These are phyloP conservation scores for Ceratina australensis DNA, from an alignment of 1,140 invertebrate genomes.

Conservation along the genomic window DNA sequence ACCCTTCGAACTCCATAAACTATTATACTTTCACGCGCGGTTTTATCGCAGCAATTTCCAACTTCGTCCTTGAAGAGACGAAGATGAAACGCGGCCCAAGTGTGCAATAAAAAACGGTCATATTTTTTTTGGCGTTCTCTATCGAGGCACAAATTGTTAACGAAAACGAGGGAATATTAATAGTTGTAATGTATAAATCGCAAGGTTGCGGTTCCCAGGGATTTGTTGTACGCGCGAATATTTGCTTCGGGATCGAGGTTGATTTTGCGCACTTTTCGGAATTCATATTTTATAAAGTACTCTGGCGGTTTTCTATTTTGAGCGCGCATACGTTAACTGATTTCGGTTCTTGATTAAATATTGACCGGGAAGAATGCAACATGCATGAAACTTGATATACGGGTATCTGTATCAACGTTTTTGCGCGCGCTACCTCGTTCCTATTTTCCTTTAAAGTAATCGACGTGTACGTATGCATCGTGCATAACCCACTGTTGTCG, in stretches of 20 bases:
- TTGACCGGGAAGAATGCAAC: neutral
- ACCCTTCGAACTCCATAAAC: conserved; percentile 52
- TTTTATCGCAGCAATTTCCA: conserved; percentile 49
- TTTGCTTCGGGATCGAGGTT: no score
- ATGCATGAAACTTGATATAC: neutral
- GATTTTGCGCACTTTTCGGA: neutral
- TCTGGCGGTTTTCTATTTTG: neutral
- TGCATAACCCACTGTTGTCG: neutral
- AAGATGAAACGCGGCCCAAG: conserved; percentile 5
- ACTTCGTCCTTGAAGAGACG: conserved; percentile 25
- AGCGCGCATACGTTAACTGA: neutral
- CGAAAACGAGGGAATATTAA: no score
- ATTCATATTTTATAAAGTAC: conserved; percentile 17
- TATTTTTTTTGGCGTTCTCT: no score
- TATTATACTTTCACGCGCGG: conserved; percentile 56
- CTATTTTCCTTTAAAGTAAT: neutral
- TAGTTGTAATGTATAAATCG: no score
- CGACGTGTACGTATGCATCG: neutral
- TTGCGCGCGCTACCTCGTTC: neutral
- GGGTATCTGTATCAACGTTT: neutral
- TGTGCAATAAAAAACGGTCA: conserved; percentile 9
- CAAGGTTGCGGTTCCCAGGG: neutral
- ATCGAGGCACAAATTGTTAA: no score
- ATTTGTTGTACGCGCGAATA: no score
- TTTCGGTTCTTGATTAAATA: neutral